Base-by-base conservation (phyloP, 64 coral and sea anemone genomes). In the Dendronephthya gigantea region DNA sequence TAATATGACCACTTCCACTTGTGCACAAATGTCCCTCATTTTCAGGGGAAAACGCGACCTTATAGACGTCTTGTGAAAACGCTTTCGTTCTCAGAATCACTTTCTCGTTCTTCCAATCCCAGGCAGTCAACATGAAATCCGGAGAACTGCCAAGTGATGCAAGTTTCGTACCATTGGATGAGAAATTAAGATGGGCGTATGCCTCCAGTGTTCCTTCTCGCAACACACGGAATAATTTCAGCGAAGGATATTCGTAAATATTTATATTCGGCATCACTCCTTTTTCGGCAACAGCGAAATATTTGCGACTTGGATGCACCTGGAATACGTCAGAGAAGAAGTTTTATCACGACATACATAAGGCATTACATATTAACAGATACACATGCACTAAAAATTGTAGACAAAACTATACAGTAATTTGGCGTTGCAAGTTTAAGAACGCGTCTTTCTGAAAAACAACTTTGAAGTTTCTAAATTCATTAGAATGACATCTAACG, bases 201-300 rank as follows among this genome's bases (percentile, higher is more conserved):
- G 92, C 95, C 82, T 93, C 90, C 50, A 91, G 92, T 48, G 95
- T 98, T 12, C 95, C 95, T 39, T 98, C 95, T 33, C 87, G 84
- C 11, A 98, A 39, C 35, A 98, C 82, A 32, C 95, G 92, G 56
- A 93, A 85, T 35, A 98, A 87, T 68, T 98, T 98, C 4, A 98
- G 86, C 7, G 95, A 98, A 1, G 95, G 95, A 40, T 91, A 98
- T 74, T 98, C 95, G 90, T 88, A 98, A 34, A 98, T 98, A 58
- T 98, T 98, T 50, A 98, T 88, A 55, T 90, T 87, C 25, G 95
- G 95, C 69, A 91, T 90, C 33, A 85, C 39, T 8, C 95, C 95
- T 90, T 98, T 98, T 62, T 98, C 95, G 82, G 95, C 95, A 12
- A 98, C 95, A 74, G 95, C 95, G 93, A 98, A 98, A 85, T 98